Evolutionary conservation across 2,113 vertebrate genomes (phyloP).

Genomic region (Syngnathoides biaculeatus): DNA sequence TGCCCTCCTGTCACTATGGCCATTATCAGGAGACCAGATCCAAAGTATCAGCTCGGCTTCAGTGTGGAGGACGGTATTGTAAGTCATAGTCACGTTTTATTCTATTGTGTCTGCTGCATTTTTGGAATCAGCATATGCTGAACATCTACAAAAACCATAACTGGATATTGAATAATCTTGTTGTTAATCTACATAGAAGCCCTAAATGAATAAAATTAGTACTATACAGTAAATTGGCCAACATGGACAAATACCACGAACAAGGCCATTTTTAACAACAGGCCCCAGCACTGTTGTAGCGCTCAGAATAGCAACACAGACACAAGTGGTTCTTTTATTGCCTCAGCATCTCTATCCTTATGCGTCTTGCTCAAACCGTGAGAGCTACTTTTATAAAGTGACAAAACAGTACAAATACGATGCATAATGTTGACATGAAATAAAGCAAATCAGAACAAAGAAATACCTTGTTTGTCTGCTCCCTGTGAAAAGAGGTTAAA

Average conservation of each 20-base stretch:
- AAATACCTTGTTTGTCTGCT: too few species aligned
- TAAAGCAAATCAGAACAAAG: too few species aligned
- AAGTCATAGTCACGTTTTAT: slow-evolving; percentile 43
- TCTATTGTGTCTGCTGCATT: background rate
- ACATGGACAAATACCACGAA: background rate
- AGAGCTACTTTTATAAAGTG: too few species aligned
- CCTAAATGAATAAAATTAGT: background rate
- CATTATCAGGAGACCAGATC: slow-evolving; percentile 84
- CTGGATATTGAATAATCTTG: background rate
- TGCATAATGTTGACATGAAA: too few species aligned
- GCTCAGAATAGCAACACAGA: too few species aligned
- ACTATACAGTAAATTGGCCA: background rate
- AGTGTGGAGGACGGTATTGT: slow-evolving; percentile 95
- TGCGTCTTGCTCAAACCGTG: too few species aligned
- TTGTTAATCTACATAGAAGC: background rate
- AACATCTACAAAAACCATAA: background rate
- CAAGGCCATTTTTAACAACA: too few species aligned
- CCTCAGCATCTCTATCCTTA: too few species aligned
- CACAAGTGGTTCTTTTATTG: too few species aligned
- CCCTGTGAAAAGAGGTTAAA: too few species aligned
- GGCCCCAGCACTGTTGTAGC: too few species aligned
- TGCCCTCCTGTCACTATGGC: slow-evolving; percentile 94
- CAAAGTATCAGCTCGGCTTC: slow-evolving; percentile 91
- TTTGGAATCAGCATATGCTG: background rate
- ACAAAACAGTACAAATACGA: too few species aligned